Base-by-base conservation (phyloP, 1,140 invertebrate species). In the Cydia splendana region DNA sequence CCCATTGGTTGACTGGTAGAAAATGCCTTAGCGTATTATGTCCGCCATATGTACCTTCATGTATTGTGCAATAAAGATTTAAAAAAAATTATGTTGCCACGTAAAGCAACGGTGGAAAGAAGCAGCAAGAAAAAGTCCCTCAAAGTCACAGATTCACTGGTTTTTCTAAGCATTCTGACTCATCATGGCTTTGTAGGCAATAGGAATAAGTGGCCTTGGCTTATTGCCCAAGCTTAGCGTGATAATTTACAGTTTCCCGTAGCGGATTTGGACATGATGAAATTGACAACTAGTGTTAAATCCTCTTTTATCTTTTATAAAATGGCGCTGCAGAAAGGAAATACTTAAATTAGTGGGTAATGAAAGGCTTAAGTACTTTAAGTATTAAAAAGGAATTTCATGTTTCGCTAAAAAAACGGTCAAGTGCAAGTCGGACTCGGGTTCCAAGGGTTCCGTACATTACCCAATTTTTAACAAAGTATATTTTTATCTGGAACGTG, bases 181-280 rank as follows among this genome's bases (percentile, higher is more conserved):
- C 9, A 62, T 6, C 9, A 13, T 48, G 4, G 45, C 45, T 13
- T 13, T 12, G 1, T 13, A 24, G 10, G 57, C 20, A 20, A 62
- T 0, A 3, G 20, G 57, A 62, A 62, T 62, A 24, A 24, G 20
- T 1, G n/a, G n/a, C 62, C 20, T 42, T 71, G 67, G 67, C 67
- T 71, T 71, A 71, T 38, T 71, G 67, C 67, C 67, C 67, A 42
- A 71, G 34, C 30, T 71, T 71, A 71, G 67, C 12, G 34, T 38
- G 67, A 71, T 71, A 71, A 71, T 71, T 71, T 38, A 71, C 67
- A 71, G 67, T 71, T 42, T 38, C 67, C 57, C 18, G 6, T n/a
- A 12, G 57, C 57, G 57, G 57, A 38, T 38, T 18, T 42, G 67
- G 67, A 38, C 34, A 71, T 38, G n/a, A 38, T 71, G 67, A 45